Percentiles rank a stretch among this genome's conserved stretches.
Evolutionary conservation across 2,113 vertebrate genomes (phyloP).

Genomic region (Manacus vitellinus): DNA sequence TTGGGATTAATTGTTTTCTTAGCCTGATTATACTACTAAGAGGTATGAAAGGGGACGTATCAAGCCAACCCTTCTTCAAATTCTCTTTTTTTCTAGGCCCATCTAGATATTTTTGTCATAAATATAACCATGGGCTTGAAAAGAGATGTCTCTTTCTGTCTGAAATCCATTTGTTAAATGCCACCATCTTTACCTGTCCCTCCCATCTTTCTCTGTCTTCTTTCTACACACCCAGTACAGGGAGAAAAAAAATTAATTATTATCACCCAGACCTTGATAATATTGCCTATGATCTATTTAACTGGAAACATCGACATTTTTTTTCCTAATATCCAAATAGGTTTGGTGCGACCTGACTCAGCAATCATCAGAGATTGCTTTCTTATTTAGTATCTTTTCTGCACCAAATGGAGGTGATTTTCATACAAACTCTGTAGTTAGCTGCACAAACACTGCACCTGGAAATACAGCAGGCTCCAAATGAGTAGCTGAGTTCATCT

Average conservation of each 20-base stretch:
- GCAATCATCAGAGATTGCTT: neutral
- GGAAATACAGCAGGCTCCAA: neutral
- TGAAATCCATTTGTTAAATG: neutral
- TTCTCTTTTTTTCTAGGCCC: neutral
- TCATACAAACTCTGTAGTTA: neutral
- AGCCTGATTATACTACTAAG: neutral
- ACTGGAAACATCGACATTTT: neutral
- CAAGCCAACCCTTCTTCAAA: neutral
- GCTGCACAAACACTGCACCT: neutral
- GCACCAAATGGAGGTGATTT: neutral
- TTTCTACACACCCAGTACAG: neutral
- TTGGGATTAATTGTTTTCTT: neutral
- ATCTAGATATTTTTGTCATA: neutral
- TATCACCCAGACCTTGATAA: neutral
- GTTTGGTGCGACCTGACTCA: neutral
- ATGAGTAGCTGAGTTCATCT: neutral
- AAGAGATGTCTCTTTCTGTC: neutral
- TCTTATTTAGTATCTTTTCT: neutral
- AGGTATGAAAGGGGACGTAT: neutral
- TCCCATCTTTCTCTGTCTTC: neutral
- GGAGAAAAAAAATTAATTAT: neutral
- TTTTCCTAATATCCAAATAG: neutral
- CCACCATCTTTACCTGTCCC: neutral
- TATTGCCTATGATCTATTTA: neutral
- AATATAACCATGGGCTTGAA: fast-evolving